Percentiles rank a stretch among this genome's conserved stretches.
These are phyloP conservation scores for Neodiprion pinetum DNA, from an alignment of 1,140 invertebrate genomes.

Conservation along the genomic window DNA sequence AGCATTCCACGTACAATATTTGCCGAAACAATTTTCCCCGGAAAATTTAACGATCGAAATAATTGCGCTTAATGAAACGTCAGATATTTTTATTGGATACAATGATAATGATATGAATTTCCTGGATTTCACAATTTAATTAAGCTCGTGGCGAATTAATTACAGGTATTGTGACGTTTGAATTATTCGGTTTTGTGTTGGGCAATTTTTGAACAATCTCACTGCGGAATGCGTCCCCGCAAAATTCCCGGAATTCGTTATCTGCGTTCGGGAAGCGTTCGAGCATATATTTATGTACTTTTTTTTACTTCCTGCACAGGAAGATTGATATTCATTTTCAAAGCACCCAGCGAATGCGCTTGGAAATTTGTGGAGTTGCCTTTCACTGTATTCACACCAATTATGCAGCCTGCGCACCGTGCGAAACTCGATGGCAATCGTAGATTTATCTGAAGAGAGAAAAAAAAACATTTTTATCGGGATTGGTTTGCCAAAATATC, in stretches of 20 bases:
- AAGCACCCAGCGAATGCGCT: not conserved
- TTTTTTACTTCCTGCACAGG: not conserved
- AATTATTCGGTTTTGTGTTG: slow-evolving; percentile 54
- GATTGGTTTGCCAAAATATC: no score
- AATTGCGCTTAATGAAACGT: not conserved
- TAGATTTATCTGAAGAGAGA: no score
- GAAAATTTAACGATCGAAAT: not conserved
- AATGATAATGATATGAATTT: not conserved
- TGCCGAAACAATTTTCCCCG: not conserved
- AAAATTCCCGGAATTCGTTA: not conserved
- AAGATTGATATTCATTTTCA: slow-evolving; percentile 1
- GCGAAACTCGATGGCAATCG: no score
- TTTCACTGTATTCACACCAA: no score
- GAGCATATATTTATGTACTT: not conserved
- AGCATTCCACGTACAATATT: no score
- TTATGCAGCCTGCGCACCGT: no score
- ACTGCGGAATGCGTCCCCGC: slow-evolving; percentile 47
- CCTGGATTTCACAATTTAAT: slow-evolving; percentile 48
- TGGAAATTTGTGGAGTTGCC: no score
- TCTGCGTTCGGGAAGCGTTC: not conserved
- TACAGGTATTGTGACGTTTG: slow-evolving; percentile 52
- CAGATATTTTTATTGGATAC: no score
- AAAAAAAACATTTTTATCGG: no score
- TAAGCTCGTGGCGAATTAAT: slow-evolving; percentile 56
- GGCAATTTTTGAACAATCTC: slow-evolving; percentile 55